Conservation (phyloP, 2,113 vertebrate genomes). For the Heterotis niloticus region DNA sequence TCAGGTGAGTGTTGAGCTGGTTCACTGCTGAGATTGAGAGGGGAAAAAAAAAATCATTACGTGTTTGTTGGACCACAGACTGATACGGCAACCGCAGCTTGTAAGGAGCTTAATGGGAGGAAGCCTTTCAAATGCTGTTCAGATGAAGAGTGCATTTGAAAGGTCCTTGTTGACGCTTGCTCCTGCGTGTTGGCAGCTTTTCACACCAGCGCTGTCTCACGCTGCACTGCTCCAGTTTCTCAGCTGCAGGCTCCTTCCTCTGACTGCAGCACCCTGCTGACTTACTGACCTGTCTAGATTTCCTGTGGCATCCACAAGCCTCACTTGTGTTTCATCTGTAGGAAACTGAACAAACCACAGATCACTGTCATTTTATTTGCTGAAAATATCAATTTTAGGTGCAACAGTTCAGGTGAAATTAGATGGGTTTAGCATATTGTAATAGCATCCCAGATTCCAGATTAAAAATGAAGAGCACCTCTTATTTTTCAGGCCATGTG, state of each 20-base stretch:
- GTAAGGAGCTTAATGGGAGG: too few species aligned
- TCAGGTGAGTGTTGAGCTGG: too few species aligned
- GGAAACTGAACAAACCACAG: background rate
- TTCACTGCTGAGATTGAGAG: too few species aligned
- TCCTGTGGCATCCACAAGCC: background rate
- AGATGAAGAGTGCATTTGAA: too few species aligned
- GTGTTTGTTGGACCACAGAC: too few species aligned
- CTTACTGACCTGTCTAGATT: background rate
- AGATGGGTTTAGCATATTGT: background rate
- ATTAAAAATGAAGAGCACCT: conserved; percentile 37
- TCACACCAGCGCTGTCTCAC: background rate
- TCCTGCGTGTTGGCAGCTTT: background rate
- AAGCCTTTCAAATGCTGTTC: too few species aligned
- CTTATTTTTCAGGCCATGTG: background rate
- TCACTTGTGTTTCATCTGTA: background rate
- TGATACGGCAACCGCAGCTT: too few species aligned
- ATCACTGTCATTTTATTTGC: too few species aligned
- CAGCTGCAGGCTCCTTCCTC: background rate
- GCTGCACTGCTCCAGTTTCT: background rate
- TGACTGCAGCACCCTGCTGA: background rate
- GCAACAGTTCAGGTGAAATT: background rate
- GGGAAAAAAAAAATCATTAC: too few species aligned
- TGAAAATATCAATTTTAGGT: background rate
- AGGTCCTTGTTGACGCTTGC: too few species aligned
- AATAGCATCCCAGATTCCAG: conserved; percentile 13